Percentiles rank a stretch among this genome's conserved stretches.
These are phyloP conservation scores for Cochlearius cochlearius DNA, from an alignment of 2,113 vertebrate species.

Conservation along the genomic window DNA sequence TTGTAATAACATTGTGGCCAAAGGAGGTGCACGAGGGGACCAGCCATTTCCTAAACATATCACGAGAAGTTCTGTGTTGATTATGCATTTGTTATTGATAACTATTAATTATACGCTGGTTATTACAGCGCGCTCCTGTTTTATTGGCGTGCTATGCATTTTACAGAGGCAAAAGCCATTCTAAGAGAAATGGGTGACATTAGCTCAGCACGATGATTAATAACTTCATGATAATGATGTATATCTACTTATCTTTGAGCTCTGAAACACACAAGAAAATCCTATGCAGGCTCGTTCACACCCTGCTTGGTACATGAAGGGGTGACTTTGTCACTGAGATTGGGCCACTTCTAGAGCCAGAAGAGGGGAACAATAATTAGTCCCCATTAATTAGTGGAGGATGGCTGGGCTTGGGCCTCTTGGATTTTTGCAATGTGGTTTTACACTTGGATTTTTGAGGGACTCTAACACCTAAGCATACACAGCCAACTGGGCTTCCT, in stretches of 20 bases:
- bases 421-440: not conserved
- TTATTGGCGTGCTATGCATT: not conserved
- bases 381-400: not conserved
- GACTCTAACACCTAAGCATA: not conserved
- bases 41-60: not conserved
- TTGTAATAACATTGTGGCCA: not conserved
- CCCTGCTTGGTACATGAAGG: not conserved
- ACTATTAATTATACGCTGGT: slow-evolving; percentile 28
- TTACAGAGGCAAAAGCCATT: not conserved
- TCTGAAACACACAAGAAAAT: not conserved
- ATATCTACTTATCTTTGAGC: not conserved
- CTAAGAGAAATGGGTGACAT: not conserved
- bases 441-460: not conserved
- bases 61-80: not conserved
- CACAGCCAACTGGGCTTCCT: not conserved
- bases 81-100: slow-evolving; percentile 20
- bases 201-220: not conserved
- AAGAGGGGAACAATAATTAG: not conserved
- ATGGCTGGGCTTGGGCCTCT: not conserved
- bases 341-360: not conserved
- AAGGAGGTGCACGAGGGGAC: not conserved
- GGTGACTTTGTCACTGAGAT: not conserved
- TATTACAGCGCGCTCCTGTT: not conserved
- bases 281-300: fast-evolving
- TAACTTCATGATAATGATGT: not conserved